These are phyloP conservation scores for Sesamia nonagrioides DNA, from an alignment of 1,140 invertebrate species.

Conservation along the genomic window DNA sequence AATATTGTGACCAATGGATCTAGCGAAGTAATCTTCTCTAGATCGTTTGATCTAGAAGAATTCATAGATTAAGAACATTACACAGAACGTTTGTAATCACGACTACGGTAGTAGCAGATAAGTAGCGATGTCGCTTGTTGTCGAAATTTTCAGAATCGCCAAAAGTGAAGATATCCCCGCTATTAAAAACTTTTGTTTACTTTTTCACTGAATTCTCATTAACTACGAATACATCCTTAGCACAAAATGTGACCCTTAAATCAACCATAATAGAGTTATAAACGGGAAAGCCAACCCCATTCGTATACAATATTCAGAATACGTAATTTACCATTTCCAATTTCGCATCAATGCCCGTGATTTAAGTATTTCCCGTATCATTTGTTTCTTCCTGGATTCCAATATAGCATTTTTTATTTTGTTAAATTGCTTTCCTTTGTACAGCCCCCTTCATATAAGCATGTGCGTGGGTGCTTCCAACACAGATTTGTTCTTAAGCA, in stretches of 20 bases:
- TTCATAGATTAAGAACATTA: too few relatives aligned
- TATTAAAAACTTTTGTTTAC: not conserved
- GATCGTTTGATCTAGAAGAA: too few relatives aligned
- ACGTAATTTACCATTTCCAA: constrained; percentile 71
- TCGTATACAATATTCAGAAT: constrained; percentile 44
- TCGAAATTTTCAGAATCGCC: too few relatives aligned
- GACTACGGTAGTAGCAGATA: too few relatives aligned
- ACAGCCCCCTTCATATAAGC: constrained; percentile 79
- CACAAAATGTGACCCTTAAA: constrained; percentile 36
- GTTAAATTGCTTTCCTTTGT: constrained; percentile 86
- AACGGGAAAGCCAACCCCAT: constrained; percentile 29
- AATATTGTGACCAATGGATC: too few relatives aligned
- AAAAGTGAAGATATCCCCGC: not conserved
- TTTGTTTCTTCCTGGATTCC: constrained; percentile 79
- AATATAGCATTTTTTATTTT: constrained; percentile 83
- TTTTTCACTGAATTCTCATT: constrained; percentile 4
- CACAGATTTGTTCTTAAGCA: constrained; percentile 85
- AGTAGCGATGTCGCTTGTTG: too few relatives aligned
- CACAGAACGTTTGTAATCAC: too few relatives aligned
- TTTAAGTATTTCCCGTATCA: constrained; percentile 86
- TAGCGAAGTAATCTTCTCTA: too few relatives aligned
- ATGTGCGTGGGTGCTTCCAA: constrained; percentile 69
- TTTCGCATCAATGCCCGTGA: constrained; percentile 82
- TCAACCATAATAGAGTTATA: constrained; percentile 26
- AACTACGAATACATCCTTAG: not conserved